Percentiles rank a stretch among this genome's conserved stretches.
These are phyloP conservation scores for Rotaria socialis DNA, from an alignment of 2,888 invertebrate species.

Conservation along the genomic window DNA sequence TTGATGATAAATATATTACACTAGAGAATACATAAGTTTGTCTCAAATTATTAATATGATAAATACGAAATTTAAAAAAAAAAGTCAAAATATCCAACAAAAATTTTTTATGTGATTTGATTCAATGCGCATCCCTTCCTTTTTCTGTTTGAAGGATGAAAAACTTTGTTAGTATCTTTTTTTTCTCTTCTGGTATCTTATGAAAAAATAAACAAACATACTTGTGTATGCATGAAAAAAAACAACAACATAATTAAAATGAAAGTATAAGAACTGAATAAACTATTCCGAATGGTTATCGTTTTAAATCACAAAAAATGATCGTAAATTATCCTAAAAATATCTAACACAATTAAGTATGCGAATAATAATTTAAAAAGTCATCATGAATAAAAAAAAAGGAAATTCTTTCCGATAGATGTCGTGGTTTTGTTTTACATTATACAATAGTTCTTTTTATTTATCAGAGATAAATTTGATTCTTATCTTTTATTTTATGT, in stretches of 20 bases:
- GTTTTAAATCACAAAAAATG: not conserved
- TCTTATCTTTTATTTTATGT: not conserved
- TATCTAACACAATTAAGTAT: no score
- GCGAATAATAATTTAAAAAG: no score
- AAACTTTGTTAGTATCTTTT: not conserved
- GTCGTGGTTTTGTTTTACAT: no score
- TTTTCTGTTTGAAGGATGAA: not conserved
- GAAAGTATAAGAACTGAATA: not conserved
- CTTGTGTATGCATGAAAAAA: not conserved
- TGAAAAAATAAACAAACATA: not conserved
- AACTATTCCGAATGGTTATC: not conserved
- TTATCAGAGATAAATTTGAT: not conserved
- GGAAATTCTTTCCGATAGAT: no score
- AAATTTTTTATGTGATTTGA: not conserved
- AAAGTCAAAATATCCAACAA: not conserved
- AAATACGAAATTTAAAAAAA: not conserved
- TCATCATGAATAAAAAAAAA: no score
- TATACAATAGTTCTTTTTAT: not conserved
- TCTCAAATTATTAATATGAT: no score
- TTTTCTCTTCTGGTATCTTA: not conserved
- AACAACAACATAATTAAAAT: not conserved
- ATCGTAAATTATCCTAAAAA: not conserved
- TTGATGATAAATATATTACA: not conserved
- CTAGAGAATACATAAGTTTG: not conserved
- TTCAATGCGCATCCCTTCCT: not conserved